Conservation (phyloP, 2,888 invertebrate genomes). For the Polyploca ridens region DNA sequence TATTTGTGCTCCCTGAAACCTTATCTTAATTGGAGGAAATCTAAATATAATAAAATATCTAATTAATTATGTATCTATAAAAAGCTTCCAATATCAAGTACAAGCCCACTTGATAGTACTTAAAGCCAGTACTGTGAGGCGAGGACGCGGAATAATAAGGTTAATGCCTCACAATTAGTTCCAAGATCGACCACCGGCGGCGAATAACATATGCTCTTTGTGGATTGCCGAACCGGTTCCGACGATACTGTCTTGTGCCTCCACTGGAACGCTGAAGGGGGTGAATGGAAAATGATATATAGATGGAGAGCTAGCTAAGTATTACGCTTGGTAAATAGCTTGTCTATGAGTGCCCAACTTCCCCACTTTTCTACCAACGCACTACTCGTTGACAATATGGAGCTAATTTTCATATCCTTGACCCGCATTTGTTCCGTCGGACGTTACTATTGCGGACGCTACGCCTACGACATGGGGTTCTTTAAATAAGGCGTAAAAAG, state of each 20-base stretch:
- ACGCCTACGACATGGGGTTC: too few relatives aligned
- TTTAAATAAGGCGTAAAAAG: too few relatives aligned
- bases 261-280: slow-evolving; percentile 5
- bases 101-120: not conserved
- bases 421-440: too few relatives aligned
- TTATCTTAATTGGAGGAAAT: not conserved
- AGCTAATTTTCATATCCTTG: too few relatives aligned
- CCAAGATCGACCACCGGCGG: slow-evolving; percentile 61
- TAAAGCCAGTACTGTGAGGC: not conserved
- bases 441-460: too few relatives aligned
- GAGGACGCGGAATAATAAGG: slow-evolving; percentile 48
- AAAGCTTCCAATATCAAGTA: not conserved
- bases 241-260: slow-evolving; percentile 7
- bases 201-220: slow-evolving; percentile 43
- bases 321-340: too few relatives aligned
- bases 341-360: too few relatives aligned
- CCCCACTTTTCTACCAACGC: too few relatives aligned
- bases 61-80: slow-evolving; percentile 3
- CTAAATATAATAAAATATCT: not conserved
- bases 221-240: slow-evolving; percentile 47
- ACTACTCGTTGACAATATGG: too few relatives aligned
- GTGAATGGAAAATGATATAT: slow-evolving; percentile 1
- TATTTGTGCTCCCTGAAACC: not conserved
- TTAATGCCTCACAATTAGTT: slow-evolving; percentile 69
- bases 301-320: too few relatives aligned